Base-by-base conservation (phyloP, 2,888 invertebrate genomes). In the Temnothorax ravouxi region DNA sequence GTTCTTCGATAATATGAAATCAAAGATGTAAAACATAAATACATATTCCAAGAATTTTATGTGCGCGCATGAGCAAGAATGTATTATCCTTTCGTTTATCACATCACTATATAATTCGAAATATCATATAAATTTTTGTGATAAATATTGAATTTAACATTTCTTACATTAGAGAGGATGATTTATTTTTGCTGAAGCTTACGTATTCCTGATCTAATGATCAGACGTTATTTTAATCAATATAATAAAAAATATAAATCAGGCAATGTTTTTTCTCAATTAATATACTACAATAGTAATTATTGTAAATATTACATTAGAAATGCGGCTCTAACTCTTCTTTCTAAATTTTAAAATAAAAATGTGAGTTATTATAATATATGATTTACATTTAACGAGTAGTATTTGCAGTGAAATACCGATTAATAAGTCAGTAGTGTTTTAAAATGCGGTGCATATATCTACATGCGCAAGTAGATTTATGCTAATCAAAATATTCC, bases 401-500 rank as follows among this genome's bases (percentile, higher is more conserved):
- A 44, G 3, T 86, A 83, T 61, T 87, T 76, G 62, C 41, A 62
- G 66, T 11, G 79, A 59, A 79, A 84, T 74, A 76, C 66, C 21
- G 61, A 83, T 84, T 86, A 89, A 84, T 84, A 87, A 83, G 59
- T 81, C 50, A 50, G 52, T 74, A 54, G 50, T 47, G 77, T 62
- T 86, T 79, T 66, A 84, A 89, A 83, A 54, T 72, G 52, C 69
- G 62, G 18, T 59, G 79, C 84, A 82, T 76, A 64, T 66, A 76
- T 67, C 79, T 52, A 79, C 61, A 21, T 44, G 69, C 64, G 52
- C 81, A 90, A 86, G 81, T 85, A 69, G 80, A 87, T 90, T 90
- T 87, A 89, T 88, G 88, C 56, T 89, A 85, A 89, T 89, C 82
- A 82, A 89, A 86, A 90, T 84, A 84, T 86, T 69, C 83, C 56